Percentiles rank a stretch among this genome's conserved stretches.
Evolutionary conservation across 2,888 invertebrate species (phyloP).

Genomic region (Zeuzera pyrina): DNA sequence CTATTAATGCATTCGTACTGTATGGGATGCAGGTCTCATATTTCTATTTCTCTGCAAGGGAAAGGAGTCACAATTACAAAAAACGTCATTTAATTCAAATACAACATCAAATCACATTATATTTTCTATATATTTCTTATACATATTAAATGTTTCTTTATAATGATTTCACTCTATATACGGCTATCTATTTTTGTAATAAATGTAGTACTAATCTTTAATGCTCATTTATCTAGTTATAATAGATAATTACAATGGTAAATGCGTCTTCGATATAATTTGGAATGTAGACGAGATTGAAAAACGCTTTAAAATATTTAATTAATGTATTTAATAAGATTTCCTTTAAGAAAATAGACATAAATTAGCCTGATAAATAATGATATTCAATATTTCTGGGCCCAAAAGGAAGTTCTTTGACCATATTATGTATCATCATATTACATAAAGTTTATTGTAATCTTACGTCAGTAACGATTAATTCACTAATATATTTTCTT

Average conservation of each 20-base stretch:
- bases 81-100: slow-evolving; percentile 70
- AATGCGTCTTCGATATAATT: neutral
- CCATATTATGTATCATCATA: slow-evolving; percentile 19
- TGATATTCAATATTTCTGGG: slow-evolving; percentile 36
- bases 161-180: slow-evolving; percentile 45
- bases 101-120: slow-evolving; percentile 74
- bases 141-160: slow-evolving; percentile 58
- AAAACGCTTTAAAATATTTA: slow-evolving; percentile 32
- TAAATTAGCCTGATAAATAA: slow-evolving; percentile 28
- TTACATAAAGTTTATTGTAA: slow-evolving; percentile 18
- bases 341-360: slow-evolving; percentile 51
- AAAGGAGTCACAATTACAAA: slow-evolving; percentile 66
- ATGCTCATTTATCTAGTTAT: slow-evolving; percentile 22
- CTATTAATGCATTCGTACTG: too few relatives aligned
- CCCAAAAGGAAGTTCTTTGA: slow-evolving; percentile 41
- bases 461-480: slow-evolving; percentile 29
- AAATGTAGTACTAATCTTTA: slow-evolving; percentile 12
- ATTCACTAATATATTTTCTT: slow-evolving; percentile 27
- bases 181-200: slow-evolving; percentile 22
- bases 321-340: slow-evolving; percentile 35
- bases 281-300: too few relatives aligned
- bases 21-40: too few relatives aligned
- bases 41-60: too few relatives aligned
- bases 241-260: too few relatives aligned
- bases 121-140: slow-evolving; percentile 64